Base-by-base conservation (phyloP, 1,140 invertebrate species). In the Pseudomyrmex cubaensis region DNA sequence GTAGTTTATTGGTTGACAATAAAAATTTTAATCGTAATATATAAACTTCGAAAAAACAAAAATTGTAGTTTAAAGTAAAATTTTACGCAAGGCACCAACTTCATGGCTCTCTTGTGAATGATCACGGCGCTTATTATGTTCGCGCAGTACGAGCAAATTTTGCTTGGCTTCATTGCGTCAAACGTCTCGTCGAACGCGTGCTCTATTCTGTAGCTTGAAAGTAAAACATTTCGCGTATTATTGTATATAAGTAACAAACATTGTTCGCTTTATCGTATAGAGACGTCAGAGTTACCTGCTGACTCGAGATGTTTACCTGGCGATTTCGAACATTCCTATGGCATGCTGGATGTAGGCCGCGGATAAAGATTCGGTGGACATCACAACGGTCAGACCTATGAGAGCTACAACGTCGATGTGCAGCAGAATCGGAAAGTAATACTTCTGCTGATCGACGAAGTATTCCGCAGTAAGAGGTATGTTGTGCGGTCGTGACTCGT, bases 141-240 rank as follows among this genome's bases (percentile, higher is more conserved):
- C 46, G 8, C 44, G 12, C 73, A 76, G 22, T 76, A 54, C 12
- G 15, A 56, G 56, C 74, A 77, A 77, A 35, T 22, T 67, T 46
- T 67, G n/a, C 25, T 46, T 13, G 62, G 44, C 20, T 44, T 56
- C 5, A 12, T 77, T 15, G n/a, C 8, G 52, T 20, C 35, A 9
- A 77, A n/a, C 48, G 67, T 44, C 22, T 77, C 62, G 4, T 77
- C 75, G 46, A 77, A 77, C 2, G 63, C 75, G 17, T 77, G 75
- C n/a, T 77, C 75, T 56, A 77, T 77, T 77, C 75, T 77, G 75
- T 77, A 77, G 66, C 62, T 77, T 25, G 44, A 22, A 57, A 56
- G 8, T 44, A 9, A 46, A 25, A 25, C 2, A 35, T 35, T 35
- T 35, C 0, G 35, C 35, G 35, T 35, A 35, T 35, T 35, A 35